A percentile compares a stretch with the other conserved stretches of the same genome.
phyloP scores from a whole-genome alignment of 2,888 invertebrate species.

The Idaea dimidiata region DNA sequence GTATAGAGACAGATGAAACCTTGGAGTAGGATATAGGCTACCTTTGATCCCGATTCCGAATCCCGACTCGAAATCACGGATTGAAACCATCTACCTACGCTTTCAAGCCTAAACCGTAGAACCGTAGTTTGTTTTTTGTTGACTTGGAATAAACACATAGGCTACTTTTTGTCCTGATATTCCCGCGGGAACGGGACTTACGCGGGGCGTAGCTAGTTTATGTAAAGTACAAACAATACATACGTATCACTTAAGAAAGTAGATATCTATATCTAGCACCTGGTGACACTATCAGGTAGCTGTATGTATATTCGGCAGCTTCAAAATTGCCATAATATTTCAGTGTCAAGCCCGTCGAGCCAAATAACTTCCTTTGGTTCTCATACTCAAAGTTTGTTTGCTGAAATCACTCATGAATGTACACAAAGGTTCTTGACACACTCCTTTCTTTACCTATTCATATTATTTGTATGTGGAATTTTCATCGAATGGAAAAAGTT shows the following conservation, averaged over 20 bases:
- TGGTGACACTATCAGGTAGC: conserved; percentile 32
- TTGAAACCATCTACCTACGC: too few relatives aligned
- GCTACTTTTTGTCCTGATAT: too few relatives aligned
- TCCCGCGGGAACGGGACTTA: too few relatives aligned
- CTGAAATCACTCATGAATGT: conserved; percentile 52
- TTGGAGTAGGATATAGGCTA: too few relatives aligned
- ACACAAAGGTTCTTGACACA: conserved; percentile 43
- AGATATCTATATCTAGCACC: conserved; percentile 14
- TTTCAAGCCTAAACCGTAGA: too few relatives aligned
- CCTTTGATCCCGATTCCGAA: too few relatives aligned
- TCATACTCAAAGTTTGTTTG: conserved; percentile 53
- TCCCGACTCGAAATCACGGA: too few relatives aligned
- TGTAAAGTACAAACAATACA: not conserved
- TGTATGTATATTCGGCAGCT: conserved; percentile 56
- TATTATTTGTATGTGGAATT: not conserved
- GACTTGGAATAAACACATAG: too few relatives aligned
- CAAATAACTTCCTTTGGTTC: conserved; percentile 64
- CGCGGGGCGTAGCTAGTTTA: too few relatives aligned
- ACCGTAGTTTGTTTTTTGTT: too few relatives aligned
- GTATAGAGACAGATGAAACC: too few relatives aligned
- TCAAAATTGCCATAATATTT: conserved; percentile 73
- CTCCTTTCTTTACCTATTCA: not conserved
- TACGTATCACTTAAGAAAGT: not conserved
- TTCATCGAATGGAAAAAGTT: not conserved
- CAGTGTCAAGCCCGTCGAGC: conserved; percentile 58